Evolutionary conservation across 2,797 vertebrate genomes (phyloP).

Genomic region (Furcifer pardalis): DNA sequence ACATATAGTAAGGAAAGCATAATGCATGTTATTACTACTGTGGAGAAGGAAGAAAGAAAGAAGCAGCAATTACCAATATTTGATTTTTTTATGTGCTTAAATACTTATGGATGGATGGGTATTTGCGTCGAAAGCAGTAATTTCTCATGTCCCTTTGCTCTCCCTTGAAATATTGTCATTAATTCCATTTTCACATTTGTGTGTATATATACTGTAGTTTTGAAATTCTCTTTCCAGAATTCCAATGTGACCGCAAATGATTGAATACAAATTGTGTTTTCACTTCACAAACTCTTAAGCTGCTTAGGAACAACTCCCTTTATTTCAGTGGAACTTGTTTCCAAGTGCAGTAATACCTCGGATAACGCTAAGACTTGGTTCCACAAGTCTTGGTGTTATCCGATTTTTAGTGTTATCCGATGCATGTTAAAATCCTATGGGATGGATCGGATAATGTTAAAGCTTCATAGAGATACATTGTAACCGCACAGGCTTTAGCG

Average conservation of each 20-base stretch:
- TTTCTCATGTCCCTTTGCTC: slow-evolving; percentile 63
- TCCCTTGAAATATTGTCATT: slow-evolving; percentile 41
- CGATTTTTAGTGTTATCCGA: no score
- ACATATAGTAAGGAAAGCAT: slow-evolving; percentile 61
- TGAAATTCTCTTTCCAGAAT: slow-evolving; percentile 29
- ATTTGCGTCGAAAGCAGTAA: slow-evolving; percentile 57
- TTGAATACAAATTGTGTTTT: background rate
- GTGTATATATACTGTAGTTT: slow-evolving; percentile 36
- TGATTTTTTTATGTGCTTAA: slow-evolving; percentile 64
- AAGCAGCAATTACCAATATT: slow-evolving; percentile 64
- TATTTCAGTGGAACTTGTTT: background rate
- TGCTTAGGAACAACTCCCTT: background rate
- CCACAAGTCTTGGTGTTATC: no score
- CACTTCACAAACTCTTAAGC: background rate
- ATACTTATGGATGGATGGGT: slow-evolving; percentile 62
- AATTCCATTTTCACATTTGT: slow-evolving; percentile 21
- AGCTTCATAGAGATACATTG: no score
- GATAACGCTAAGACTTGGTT: no score
- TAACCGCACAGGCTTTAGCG: no score
- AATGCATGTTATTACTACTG: slow-evolving; percentile 65
- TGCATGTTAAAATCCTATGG: no score
- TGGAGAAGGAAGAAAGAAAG: slow-evolving; percentile 45
- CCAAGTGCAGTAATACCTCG: no score
- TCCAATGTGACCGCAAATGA: background rate
- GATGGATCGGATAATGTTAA: no score